Base-by-base conservation (phyloP, 1,140 invertebrate species). In the Micrasema longulum region DNA sequence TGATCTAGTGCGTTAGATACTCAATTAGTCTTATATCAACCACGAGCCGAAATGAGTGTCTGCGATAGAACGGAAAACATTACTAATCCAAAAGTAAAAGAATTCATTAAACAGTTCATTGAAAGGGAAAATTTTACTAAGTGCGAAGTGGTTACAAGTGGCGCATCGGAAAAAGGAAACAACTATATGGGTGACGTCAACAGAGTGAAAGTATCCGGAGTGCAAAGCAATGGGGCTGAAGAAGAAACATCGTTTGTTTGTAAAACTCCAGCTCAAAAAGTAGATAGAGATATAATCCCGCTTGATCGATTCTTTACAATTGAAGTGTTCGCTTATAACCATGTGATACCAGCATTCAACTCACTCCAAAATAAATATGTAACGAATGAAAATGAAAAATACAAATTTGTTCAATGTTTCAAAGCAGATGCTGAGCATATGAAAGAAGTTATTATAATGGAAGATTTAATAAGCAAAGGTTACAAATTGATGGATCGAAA, bases 371-470 rank as follows among this genome's bases (percentile, higher is more conserved):
- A 41, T 6, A 22, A 14, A 9, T 53, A 38, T 10, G 12, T 12
- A n/a, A 22, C 41, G n/a, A 20, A 38, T 43, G 50, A 69, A 3
- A n/a, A 55, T 43, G 50, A 69, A 1, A 41, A 57, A 10, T 69
- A 41, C 18, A 22, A 47, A 47, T 50, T 60, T 38, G 43, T 63
- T 9, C 5, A 38, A 20, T 63, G 53, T 62, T 62, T 62, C 36
- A 62, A 26, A 20, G 47, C 57, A 4, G 1, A n/a, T 2, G 16
- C 7, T 10, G 38, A 35, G 9, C 9, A 23, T 5, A 35, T 36
- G 11, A 31, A 69, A 10, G 68, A 69, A 48, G 12, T 62, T 20
- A 62, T 69, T 4, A 18, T 69, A 11, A 60, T 69, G 53, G 68
- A 69, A 62, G 55, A 69, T 22, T 14, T 69, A 20, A 31, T 12